Percentiles rank a stretch among this genome's conserved stretches.
Evolutionary conservation across 2,888 invertebrate genomes (phyloP).

Genomic region (Aphodius granarius): DNA sequence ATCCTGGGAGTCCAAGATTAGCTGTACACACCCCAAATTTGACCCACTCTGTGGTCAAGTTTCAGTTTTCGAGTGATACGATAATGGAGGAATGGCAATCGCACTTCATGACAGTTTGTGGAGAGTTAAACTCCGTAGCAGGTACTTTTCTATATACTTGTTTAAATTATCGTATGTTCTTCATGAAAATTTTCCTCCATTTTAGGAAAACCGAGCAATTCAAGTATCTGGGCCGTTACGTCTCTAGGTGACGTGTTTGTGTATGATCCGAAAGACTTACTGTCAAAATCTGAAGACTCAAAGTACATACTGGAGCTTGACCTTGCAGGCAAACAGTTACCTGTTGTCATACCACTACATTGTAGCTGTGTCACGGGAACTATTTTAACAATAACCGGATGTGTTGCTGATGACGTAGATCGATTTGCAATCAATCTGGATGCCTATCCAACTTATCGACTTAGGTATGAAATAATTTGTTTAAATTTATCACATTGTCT

Average conservation of each 20-base stretch:
- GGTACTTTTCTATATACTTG: conserved; percentile 36
- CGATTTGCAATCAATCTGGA: conserved; percentile 71
- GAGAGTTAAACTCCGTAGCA: conserved; percentile 43
- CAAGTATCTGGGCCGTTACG: conserved; percentile 78
- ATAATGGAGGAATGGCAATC: conserved; percentile 90
- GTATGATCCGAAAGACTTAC: conserved; percentile 71
- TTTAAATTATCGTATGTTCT: neutral
- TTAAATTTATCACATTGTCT: no score
- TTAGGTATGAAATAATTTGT: neutral
- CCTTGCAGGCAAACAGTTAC: conserved; percentile 64
- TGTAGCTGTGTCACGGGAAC: conserved; percentile 76
- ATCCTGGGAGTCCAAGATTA: conserved; percentile 77
- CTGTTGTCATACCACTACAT: conserved; percentile 58
- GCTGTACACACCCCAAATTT: conserved; percentile 73
- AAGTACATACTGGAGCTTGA: conserved; percentile 67
- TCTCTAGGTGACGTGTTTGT: conserved; percentile 80
- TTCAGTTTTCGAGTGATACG: conserved; percentile 80
- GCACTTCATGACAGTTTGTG: conserved; percentile 68
- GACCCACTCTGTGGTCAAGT: conserved; percentile 63
- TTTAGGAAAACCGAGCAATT: conserved; percentile 66
- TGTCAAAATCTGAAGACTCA: conserved; percentile 56
- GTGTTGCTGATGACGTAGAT: conserved; percentile 74
- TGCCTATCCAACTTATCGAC: conserved; percentile 65
- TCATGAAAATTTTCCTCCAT: neutral
- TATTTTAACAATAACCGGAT: conserved; percentile 68